phyloP scores from a whole-genome alignment of 1,140 invertebrate species.

The Sminthurides bifidus region DNA sequence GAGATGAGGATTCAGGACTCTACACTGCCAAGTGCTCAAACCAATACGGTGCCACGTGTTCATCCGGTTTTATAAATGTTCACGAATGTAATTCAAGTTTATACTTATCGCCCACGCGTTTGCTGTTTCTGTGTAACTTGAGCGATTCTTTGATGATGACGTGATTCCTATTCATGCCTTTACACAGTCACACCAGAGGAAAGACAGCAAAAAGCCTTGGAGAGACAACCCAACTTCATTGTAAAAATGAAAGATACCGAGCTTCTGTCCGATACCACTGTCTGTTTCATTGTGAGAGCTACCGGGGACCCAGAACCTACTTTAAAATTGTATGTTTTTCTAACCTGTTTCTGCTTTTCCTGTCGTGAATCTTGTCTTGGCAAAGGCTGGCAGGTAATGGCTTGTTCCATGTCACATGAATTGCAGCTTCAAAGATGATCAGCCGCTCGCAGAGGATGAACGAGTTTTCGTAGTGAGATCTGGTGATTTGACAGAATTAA shows the following conservation, averaged over 20 bases:
- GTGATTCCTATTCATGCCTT: neutral
- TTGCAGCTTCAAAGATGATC: constrained; percentile 68
- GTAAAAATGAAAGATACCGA: constrained; percentile 75
- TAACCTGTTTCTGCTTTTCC: neutral
- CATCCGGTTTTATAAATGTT: constrained; percentile 68
- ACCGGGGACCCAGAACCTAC: constrained; percentile 71
- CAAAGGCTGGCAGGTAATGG: too few species aligned
- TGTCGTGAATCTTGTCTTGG: neutral
- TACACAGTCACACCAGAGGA: constrained; percentile 56
- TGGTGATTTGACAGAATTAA: constrained; percentile 73
- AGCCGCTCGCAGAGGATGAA: constrained; percentile 54
- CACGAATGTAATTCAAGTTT: constrained; percentile 55
- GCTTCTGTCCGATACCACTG: constrained; percentile 69
- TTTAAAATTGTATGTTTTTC: constrained; percentile 62
- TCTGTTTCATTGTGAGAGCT: constrained; percentile 80
- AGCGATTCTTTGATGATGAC: neutral
- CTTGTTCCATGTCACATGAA: constrained; percentile 21
- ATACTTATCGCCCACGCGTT: neutral
- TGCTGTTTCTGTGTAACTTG: neutral
- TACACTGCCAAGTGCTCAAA: constrained; percentile 78
- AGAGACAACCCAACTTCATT: constrained; percentile 64
- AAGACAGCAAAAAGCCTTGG: constrained; percentile 48
- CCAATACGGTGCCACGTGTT: constrained; percentile 40
- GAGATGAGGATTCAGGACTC: constrained; percentile 69
- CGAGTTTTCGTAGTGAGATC: constrained; percentile 46